Evolutionary conservation across 2,113 vertebrate genomes (phyloP), one percentile per base, ranked within the genome.

Genomic region (Chamaea fasciata): DNA sequence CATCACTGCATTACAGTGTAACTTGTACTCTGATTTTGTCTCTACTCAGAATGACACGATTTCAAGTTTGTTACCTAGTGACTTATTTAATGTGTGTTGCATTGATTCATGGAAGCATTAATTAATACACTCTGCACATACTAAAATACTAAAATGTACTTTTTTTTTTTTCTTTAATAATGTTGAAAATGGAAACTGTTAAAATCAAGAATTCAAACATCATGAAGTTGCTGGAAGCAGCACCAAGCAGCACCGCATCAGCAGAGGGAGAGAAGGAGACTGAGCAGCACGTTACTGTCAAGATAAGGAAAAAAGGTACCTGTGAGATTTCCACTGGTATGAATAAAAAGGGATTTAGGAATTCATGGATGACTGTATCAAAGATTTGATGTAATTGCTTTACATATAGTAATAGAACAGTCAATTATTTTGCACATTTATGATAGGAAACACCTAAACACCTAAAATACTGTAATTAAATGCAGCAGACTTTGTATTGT

Each of bases 121-220:
- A 60, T 59, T 85, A 59, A 44, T 46, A 73, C 15, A 7, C 3
- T 27, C 30, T 84, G 26, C 26, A 22, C 37, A 64, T 18, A 57
- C n/a, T 60, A 31, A n/a, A 87, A 68, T 70, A 63, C 52, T 88
- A 77, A 88, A 63, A 39, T 95, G 17, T 88, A 60, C 39, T 65
- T 23, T 44, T 92, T 88, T 75, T 20, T 91, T 94, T 95, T 87
- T 83, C 81, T 89, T 81, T 90, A 89, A 90, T 74, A 62, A 78
- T 68, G 88, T 9, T 90, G 65, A 80, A 94, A 91, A 93, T 71
- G 89, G 52, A 63, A 96, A 95, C 83, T 74, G 42, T 47, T 64
- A 50, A 80, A 64, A 77, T 80, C 64, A 96, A 99, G 99, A 99
- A 99, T 95, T 98, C 98, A 21, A 98, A 98, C 95, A 99, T 99